These are phyloP conservation scores for Drosophila ambigua DNA, from an alignment of 1,140 invertebrate species.

Conservation along the genomic window DNA sequence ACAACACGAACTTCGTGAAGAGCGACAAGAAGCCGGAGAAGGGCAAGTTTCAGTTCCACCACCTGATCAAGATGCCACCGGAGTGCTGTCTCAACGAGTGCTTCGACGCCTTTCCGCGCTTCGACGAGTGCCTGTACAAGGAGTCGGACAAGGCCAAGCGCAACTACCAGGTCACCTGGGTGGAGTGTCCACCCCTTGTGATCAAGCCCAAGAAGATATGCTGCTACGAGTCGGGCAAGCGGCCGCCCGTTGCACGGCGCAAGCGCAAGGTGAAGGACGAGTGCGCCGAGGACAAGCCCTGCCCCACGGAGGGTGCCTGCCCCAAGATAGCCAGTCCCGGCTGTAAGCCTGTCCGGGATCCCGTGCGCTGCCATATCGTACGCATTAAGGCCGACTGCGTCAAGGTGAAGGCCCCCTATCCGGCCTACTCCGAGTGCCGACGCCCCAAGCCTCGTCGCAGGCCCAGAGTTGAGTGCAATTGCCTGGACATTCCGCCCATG, in stretches of 20 bases:
- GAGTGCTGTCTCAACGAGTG: slow-evolving; percentile 3
- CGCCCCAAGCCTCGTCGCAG: neutral
- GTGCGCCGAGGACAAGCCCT: neutral
- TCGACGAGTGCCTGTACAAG: slow-evolving; percentile 55
- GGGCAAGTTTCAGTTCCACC: slow-evolving; percentile 24
- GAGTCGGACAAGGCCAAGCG: slow-evolving; percentile 62
- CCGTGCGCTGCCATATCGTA: slow-evolving; percentile 13
- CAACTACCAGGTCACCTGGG: slow-evolving; percentile 68
- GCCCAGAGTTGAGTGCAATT: slow-evolving; percentile 41
- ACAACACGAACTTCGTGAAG: slow-evolving; percentile 12
- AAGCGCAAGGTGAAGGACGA: slow-evolving; percentile 6
- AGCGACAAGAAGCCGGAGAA: neutral
- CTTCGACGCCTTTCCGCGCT: slow-evolving; percentile 13
- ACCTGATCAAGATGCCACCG: slow-evolving; percentile 1
- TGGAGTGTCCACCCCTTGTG: slow-evolving; percentile 59
- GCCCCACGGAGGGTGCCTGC: neutral
- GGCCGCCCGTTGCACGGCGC: slow-evolving; percentile 38
- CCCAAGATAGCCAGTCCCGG: slow-evolving; percentile 46
- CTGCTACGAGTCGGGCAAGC: slow-evolving; percentile 20
- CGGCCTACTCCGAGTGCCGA: slow-evolving; percentile 57
- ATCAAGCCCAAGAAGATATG: slow-evolving; percentile 71
- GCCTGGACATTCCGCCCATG: neutral
- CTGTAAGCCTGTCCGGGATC: slow-evolving; percentile 28
- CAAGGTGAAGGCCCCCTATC: slow-evolving; percentile 57
- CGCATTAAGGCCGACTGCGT: slow-evolving; percentile 14